A percentile compares a stretch with the other conserved stretches of the same genome.
These are phyloP conservation scores for Sebastes aleutianus DNA, from an alignment of 2,797 vertebrate species.

Conservation along the genomic window DNA sequence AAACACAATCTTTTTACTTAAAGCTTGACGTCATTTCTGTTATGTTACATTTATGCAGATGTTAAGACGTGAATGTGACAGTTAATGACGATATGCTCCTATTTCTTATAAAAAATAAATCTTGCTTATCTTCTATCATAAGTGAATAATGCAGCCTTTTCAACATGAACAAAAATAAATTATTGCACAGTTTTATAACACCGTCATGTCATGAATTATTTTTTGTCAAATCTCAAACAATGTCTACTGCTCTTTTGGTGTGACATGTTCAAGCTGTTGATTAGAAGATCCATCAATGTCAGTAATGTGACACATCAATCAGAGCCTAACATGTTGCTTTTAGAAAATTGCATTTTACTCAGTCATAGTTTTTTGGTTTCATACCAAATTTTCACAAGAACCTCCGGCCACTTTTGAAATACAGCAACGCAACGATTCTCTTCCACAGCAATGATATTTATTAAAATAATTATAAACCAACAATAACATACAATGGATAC, in stretches of 20 bases:
- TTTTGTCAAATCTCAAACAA: not conserved
- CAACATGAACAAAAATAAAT: not conserved
- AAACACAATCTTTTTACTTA: not conserved
- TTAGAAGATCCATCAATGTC: not conserved
- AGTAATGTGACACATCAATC: not conserved
- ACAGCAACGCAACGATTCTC: not conserved
- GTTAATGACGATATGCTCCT: not conserved
- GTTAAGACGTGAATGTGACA: too few species aligned
- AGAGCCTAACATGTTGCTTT: not conserved
- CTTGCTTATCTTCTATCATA: not conserved
- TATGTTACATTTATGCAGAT: not conserved
- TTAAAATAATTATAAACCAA: conserved; percentile 23
- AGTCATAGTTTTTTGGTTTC: not conserved
- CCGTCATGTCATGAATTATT: not conserved
- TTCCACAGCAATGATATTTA: conserved; percentile 28
- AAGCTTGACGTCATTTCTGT: not conserved
- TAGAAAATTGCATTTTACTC: not conserved
- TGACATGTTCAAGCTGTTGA: not conserved
- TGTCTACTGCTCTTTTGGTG: not conserved
- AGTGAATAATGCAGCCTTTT: not conserved
- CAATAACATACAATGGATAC: not conserved
- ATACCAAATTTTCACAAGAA: not conserved
- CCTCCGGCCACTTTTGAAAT: not conserved
- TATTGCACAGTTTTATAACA: not conserved
- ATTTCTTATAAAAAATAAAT: not conserved